Evolutionary conservation across 1,140 invertebrate species (phyloP), one percentile per base, ranked within the genome.

Genomic region (Brachionus koreanus): DNA sequence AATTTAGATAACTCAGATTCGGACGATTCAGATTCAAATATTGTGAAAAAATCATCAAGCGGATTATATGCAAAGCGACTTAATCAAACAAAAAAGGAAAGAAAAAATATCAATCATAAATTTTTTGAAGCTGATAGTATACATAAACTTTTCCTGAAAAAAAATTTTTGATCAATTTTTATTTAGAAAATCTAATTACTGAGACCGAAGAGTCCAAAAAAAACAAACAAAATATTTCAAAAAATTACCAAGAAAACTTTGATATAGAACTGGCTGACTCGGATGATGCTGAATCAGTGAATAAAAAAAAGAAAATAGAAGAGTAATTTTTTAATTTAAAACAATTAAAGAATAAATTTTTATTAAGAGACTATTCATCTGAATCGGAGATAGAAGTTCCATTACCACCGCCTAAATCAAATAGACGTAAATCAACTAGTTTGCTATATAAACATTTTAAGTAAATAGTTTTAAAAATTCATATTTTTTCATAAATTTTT

Each of bases 61-160:
- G 69, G 69, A 19, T 23, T 74, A 10, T 74, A 74, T 5, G n/a
- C 69, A 13, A 74, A 12, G 25, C 37, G 37, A 1, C 23, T 74
- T 5, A 74, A 74, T 74, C 69, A 74, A 46, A 74, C 69, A n/a
- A 74, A 74, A 74, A 43, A 74, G 25, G 69, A 74, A 46, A 49
- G 43, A 74, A 74, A 74, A 46, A 35, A 35, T 10, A 74, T 74
- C 42, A 74, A 74, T 74, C 16, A 43, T 46, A 74, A 74, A 74
- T 74, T 74, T 46, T 25, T 43, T 23, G 42, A 43, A 46, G 69
- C 43, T 12, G 69, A 74, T 19, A 74, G 69, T 74, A 74, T 25
- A 9, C 0, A 1, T 19, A 39, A 3, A 46, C 13, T 7, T 25
- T 13, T 42, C 7, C 12, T 19, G 10, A 5, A 3, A 25, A 25